These are phyloP conservation scores for Epizoanthus ramosus DNA, from an alignment of 92 coral and sea anemone species.

Conservation along the genomic window DNA sequence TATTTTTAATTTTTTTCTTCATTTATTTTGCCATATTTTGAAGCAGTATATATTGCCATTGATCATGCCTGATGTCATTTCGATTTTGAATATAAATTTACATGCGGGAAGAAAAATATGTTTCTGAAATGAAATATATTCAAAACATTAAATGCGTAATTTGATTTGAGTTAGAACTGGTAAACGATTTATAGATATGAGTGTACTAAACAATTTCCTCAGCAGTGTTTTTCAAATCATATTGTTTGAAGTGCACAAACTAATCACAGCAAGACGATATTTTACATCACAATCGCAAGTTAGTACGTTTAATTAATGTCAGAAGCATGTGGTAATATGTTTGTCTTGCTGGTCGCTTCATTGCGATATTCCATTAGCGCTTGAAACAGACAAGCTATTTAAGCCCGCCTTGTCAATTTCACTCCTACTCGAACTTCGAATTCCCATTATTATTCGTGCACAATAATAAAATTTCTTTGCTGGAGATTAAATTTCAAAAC, in stretches of 20 bases:
- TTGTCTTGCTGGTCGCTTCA: constrained; percentile 45
- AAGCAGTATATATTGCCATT: constrained; percentile 25
- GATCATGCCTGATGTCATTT: constrained; percentile 22
- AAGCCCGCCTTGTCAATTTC: constrained; percentile 25
- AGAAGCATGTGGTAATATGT: constrained; percentile 92
- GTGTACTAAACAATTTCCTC: not conserved
- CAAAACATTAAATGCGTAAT: constrained; percentile 11
- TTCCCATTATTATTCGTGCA: not conserved
- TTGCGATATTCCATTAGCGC: constrained; percentile 26
- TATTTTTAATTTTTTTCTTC: not conserved
- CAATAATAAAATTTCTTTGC: not conserved
- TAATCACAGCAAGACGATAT: constrained; percentile 26
- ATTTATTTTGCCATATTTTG: constrained; percentile 15
- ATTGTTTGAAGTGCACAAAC: too few species aligned
- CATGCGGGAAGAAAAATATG: constrained; percentile 15
- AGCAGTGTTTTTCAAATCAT: too few species aligned
- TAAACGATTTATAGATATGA: constrained; percentile 6
- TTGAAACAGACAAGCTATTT: constrained; percentile 22
- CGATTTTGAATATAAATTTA: constrained; percentile 13
- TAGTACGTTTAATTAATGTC: constrained; percentile 53
- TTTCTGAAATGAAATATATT: constrained; percentile 13
- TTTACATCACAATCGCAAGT: constrained; percentile 46
- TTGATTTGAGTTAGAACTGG: not conserved
- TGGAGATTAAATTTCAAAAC: constrained; percentile 46
- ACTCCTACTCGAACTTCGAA: constrained; percentile 12